These are phyloP conservation scores for Apis mellifera DNA, from an alignment of 1,140 invertebrate species.

Conservation along the genomic window DNA sequence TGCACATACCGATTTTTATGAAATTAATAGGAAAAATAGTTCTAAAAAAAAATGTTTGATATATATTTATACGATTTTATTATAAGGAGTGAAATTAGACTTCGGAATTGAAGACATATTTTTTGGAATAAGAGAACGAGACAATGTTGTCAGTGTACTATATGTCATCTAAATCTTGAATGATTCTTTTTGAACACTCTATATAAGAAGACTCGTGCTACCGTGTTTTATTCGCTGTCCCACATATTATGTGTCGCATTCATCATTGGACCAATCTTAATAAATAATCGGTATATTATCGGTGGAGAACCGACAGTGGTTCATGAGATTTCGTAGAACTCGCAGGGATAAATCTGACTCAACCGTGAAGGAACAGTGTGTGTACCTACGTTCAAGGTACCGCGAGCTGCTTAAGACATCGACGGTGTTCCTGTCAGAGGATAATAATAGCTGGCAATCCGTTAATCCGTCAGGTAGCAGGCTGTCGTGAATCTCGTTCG, in stretches of 20 bases:
- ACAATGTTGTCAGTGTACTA: neutral
- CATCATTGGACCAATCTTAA: conserved; percentile 70
- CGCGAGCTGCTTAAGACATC: conserved; percentile 11
- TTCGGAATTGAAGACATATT: too few relatives aligned
- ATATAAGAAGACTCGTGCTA: neutral
- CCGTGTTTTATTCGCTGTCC: conserved; percentile 57
- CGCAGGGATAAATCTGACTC: conserved; percentile 46
- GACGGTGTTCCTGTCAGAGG: neutral
- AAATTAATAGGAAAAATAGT: too few relatives aligned
- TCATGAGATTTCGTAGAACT: conserved; percentile 46
- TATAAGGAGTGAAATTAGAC: too few relatives aligned
- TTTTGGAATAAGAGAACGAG: neutral
- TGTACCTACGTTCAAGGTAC: neutral
- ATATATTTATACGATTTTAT: too few relatives aligned
- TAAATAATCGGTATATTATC: conserved; percentile 64
- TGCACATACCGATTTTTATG: too few relatives aligned
- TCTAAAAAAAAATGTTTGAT: too few relatives aligned
- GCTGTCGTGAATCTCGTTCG: neutral
- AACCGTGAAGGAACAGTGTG: neutral
- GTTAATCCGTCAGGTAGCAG: conserved; percentile 7
- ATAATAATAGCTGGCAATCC: conserved; percentile 7
- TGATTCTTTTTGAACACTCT: neutral
- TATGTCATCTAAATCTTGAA: neutral
- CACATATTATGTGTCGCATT: conserved; percentile 61
- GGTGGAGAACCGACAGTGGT: neutral